A percentile compares a stretch with the other conserved stretches of the same genome.
phyloP scores from a whole-genome alignment of 2,797 vertebrate genomes.

The Cottoperca gobio region DNA sequence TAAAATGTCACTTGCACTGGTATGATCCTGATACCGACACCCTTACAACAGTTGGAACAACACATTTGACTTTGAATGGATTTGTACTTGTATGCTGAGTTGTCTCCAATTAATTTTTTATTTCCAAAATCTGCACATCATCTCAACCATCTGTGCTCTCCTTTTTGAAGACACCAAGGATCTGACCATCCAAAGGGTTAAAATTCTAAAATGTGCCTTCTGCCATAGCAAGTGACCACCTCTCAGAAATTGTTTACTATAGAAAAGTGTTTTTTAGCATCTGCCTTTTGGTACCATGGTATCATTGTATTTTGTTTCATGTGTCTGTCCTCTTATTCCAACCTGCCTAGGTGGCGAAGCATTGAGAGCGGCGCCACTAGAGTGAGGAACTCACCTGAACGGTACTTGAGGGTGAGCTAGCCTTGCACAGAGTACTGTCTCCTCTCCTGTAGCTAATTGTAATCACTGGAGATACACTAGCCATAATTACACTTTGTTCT shows the following conservation, averaged over 20 bases:
- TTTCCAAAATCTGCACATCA: slow-evolving; percentile 46
- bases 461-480: slow-evolving; percentile 70
- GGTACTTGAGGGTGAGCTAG: slow-evolving; percentile 89
- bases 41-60: slow-evolving; percentile 28
- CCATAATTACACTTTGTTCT: slow-evolving; percentile 40
- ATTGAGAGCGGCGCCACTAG: slow-evolving; percentile 83
- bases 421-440: slow-evolving; percentile 86
- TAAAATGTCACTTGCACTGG: slow-evolving; percentile 29
- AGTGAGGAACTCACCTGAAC: slow-evolving; percentile 88
- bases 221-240: slow-evolving; percentile 41
- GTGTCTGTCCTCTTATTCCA: slow-evolving; percentile 89
- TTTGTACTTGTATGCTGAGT: slow-evolving; percentile 39
- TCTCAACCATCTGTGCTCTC: slow-evolving; percentile 49
- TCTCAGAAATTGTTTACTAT: slow-evolving; percentile 45
- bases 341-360: slow-evolving; percentile 87
- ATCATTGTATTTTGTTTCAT: slow-evolving; percentile 83
- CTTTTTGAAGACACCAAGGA: slow-evolving; percentile 69
- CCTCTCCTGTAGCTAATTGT: slow-evolving; percentile 79
- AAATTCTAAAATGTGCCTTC: slow-evolving; percentile 60
- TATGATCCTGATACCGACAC: slow-evolving; percentile 25
- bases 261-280: slow-evolving; percentile 50
- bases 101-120: slow-evolving; percentile 42
- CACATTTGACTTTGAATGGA: slow-evolving; percentile 53
- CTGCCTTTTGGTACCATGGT: slow-evolving; percentile 72
- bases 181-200: slow-evolving; percentile 71